A percentile compares a stretch with the other conserved stretches of the same genome.
Conservation (phyloP, 2,797 vertebrate genomes). For the Choloepus didactylus region DNA sequence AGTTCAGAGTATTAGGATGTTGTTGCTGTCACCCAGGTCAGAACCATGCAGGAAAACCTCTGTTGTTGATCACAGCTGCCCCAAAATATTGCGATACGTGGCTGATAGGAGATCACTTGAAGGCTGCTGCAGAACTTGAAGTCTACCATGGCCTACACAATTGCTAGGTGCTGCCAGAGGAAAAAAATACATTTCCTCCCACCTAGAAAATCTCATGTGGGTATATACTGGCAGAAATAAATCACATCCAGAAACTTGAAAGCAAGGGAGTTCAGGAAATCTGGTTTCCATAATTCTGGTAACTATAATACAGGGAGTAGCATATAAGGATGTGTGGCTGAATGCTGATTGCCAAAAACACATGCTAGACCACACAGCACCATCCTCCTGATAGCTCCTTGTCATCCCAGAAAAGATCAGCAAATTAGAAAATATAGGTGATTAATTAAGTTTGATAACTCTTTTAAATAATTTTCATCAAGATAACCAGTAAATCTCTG, state of each 20-base stretch:
- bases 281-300: not conserved
- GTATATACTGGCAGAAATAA: not conserved
- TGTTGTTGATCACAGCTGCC: not conserved
- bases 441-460: not conserved
- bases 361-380: not conserved
- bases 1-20: not conserved
- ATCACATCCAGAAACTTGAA: not conserved
- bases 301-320: not conserved
- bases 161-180: not conserved
- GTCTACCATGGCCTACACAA: not conserved
- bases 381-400: not conserved
- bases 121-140: not conserved
- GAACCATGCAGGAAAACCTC: not conserved
- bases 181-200: not conserved
- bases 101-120: not conserved
- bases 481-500: not conserved
- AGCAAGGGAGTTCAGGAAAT: constrained; percentile 5
- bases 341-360: not conserved
- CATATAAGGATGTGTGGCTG: not conserved
- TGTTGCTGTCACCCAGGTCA: not conserved
- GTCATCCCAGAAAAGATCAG: not conserved
- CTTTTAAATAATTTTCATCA: not conserved
- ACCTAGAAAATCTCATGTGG: not conserved
- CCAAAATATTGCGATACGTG: not conserved
- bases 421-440: not conserved